A percentile compares a stretch with the other conserved stretches of the same genome.
These are phyloP conservation scores for Sylvilagus floridanus DNA, from an alignment of 2,797 vertebrate genomes.

Conservation along the genomic window DNA sequence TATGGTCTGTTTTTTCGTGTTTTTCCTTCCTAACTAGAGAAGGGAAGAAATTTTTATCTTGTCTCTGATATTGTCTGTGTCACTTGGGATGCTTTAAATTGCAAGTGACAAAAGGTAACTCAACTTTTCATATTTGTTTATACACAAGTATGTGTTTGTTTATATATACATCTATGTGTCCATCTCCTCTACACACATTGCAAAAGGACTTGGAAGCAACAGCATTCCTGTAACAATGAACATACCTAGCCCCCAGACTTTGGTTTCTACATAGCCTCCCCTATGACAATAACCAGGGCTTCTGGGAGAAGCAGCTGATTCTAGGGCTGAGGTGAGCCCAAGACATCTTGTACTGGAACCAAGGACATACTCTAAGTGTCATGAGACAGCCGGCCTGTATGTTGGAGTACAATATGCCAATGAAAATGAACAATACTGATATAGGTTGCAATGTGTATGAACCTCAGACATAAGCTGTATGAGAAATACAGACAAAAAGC, in stretches of 20 bases:
- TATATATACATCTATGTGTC: not conserved
- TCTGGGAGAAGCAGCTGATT: slow-evolving; percentile 4
- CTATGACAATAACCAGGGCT: not conserved
- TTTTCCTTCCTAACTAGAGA: slow-evolving; percentile 32
- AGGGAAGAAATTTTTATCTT: slow-evolving; percentile 44
- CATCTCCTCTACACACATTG: not conserved
- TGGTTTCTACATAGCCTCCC: slow-evolving; percentile 8
- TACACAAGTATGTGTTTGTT: not conserved
- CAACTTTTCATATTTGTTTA: not conserved
- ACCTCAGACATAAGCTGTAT: not conserved
- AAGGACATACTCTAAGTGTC: not conserved
- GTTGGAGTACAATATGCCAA: not conserved
- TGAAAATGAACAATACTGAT: not conserved
- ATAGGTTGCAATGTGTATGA: not conserved
- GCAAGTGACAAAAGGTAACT: not conserved
- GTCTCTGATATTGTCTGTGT: not conserved
- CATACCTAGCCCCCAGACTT: not conserved
- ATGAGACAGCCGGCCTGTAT: not conserved
- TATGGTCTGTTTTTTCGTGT: slow-evolving; percentile 1
- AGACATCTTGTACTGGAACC: not conserved
- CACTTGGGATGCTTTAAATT: slow-evolving; percentile 1
- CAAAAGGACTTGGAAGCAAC: not conserved
- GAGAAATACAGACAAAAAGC: not conserved
- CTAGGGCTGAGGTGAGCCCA: not conserved
- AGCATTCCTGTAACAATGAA: not conserved